These are phyloP conservation scores for Alcedo quadribrachys DNA, from an alignment of 2,797 vertebrate species.

Conservation along the genomic window DNA sequence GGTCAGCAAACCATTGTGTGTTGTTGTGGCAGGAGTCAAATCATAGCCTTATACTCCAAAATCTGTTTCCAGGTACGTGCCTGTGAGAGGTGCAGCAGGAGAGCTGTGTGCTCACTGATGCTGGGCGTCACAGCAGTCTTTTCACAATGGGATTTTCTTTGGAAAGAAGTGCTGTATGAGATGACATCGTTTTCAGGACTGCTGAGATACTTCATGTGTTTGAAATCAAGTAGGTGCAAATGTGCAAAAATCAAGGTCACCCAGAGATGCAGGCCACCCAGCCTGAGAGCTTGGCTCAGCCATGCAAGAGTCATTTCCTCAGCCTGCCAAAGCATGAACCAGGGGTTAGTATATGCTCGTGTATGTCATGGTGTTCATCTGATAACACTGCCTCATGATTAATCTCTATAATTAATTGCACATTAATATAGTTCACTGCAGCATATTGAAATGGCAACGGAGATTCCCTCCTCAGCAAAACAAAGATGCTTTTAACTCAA, in stretches of 20 bases:
- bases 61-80: background rate
- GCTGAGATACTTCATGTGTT: background rate
- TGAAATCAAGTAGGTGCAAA: background rate
- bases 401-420: slow-evolving; percentile 61
- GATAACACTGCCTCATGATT: slow-evolving; percentile 64
- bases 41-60: background rate
- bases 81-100: background rate
- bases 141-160: background rate
- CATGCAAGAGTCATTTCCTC: slow-evolving; percentile 32
- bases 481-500: background rate
- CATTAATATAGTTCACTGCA: slow-evolving; percentile 37
- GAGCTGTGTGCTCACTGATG: background rate
- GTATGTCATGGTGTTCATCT: slow-evolving; percentile 60
- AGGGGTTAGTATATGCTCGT: slow-evolving; percentile 24
- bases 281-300: slow-evolving; percentile 55
- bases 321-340: slow-evolving; percentile 66
- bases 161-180: background rate
- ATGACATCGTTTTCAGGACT: background rate
- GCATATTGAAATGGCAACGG: background rate
- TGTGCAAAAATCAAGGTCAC: slow-evolving; percentile 8
- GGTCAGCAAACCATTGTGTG: background rate
- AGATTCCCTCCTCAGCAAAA: slow-evolving; percentile 30
- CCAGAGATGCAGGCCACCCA: slow-evolving; percentile 59
- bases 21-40: background rate
- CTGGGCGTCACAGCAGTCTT: background rate